phyloP scores from a whole-genome alignment of 2,888 invertebrate genomes.

The Diadegma fenestrale region DNA sequence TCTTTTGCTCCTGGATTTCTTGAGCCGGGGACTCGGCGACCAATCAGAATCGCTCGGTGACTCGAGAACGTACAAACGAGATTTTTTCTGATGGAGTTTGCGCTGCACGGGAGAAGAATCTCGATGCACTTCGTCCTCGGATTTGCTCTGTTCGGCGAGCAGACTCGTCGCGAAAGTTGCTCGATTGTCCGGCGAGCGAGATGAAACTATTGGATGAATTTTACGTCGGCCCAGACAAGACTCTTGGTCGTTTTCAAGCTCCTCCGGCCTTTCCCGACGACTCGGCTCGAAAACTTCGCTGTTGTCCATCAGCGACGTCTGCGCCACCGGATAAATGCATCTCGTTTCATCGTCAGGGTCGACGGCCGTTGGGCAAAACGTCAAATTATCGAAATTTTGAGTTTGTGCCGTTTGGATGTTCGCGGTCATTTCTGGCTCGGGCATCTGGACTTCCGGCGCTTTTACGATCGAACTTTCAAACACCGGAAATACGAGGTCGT shows the following conservation, averaged over 20 bases:
- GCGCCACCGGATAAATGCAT: neutral
- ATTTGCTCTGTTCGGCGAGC: neutral
- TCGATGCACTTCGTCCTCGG: slow-evolving; percentile 36
- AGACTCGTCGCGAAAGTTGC: neutral
- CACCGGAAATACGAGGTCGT: slow-evolving; percentile 78
- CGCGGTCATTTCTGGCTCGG: slow-evolving; percentile 76
- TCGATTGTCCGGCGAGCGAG: neutral
- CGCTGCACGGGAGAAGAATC: neutral
- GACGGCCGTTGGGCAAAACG: neutral
- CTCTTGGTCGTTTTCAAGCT: no score
- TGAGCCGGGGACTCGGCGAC: slow-evolving; percentile 42
- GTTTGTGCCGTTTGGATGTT: slow-evolving; percentile 64
- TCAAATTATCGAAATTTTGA: slow-evolving; percentile 15
- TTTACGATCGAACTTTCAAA: slow-evolving; percentile 70
- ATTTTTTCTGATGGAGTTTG: slow-evolving; percentile 16
- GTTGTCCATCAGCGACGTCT: no score
- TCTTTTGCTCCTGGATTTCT: slow-evolving; percentile 60
- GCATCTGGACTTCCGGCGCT: neutral
- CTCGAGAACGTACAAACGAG: neutral
- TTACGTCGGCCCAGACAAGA: no score
- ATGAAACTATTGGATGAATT: neutral
- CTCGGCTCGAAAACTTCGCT: no score
- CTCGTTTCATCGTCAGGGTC: neutral
- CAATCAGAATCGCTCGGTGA: slow-evolving; percentile 60
- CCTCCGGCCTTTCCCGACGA: no score